Evolutionary conservation across 2,888 invertebrate genomes (phyloP), one percentile per base, ranked within the genome.

Genomic region (Cancer borealis): DNA sequence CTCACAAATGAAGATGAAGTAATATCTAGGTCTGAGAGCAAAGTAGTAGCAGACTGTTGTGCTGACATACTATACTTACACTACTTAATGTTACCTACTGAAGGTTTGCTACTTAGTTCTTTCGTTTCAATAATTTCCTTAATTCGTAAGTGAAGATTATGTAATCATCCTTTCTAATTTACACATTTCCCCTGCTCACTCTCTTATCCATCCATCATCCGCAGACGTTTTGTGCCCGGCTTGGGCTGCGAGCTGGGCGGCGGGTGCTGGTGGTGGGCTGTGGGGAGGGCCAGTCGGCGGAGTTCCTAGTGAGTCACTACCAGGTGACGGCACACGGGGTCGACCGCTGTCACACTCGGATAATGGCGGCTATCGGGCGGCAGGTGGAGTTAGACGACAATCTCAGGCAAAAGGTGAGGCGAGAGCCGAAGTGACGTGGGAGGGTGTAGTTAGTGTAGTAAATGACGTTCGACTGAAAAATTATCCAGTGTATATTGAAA

Each of bases 321-420:
- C 97, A 97, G 6, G 96, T 96, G 0, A 96, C 96, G 60, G 97
- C 97, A 47, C 96, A 97, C 66, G 97, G 97, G 30, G 96, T 97
- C 60, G 97, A 97, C 96, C 96, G 97, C 73, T 97, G 97, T 0
- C 96, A 96, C 3, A 97, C 97, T 96, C 97, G 97, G 97, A 96
- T 97, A 92, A 96, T 96, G 21, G 96, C 97, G 45, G 97, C 97
- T n/a, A 96, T 95, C 5, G 88, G 92, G 26, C 30, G 92, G 5
- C 95, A 93, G 92, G 91, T 47, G 26, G 47, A 91, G 46, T 3
- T 79, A 14, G 87, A 91, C 1, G 49, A 21, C 14, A 17, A 60
- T 5, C n/a, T 87, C 26, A 93, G 87, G 21, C 91, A 84, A 39
- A 91, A 79, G 93, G 93, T 93, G 26, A 60, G 73, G 12, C 84